phyloP scores from a whole-genome alignment of 2,797 vertebrate genomes.

The Hypotaenidia philippensis region DNA sequence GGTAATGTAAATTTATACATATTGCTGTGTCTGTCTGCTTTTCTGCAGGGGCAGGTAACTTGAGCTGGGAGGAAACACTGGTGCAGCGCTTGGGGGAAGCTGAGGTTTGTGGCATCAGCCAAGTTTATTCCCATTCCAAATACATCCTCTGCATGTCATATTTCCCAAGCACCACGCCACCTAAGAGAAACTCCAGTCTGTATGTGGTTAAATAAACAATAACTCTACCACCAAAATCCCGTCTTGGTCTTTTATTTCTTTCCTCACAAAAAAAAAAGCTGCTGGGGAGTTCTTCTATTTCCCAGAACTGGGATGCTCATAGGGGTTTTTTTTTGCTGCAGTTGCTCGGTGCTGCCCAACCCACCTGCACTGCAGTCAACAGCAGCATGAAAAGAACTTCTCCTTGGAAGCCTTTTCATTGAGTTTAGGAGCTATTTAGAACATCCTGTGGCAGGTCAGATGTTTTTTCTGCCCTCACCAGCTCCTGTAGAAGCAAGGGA shows the following conservation, averaged over 20 bases:
- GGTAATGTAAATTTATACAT: background rate
- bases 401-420: background rate
- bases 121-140: background rate
- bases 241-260: background rate
- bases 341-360: background rate
- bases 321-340: slow-evolving; percentile 8
- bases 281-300: background rate
- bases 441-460: background rate
- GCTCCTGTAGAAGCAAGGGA: background rate
- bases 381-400: background rate
- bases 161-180: background rate
- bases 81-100: background rate
- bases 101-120: background rate
- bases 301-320: background rate
- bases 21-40: background rate
- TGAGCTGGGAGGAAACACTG: background rate
- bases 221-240: background rate
- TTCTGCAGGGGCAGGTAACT: background rate
- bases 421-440: background rate
- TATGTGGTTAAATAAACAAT: background rate
- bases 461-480: background rate
- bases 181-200: background rate
- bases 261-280: background rate
- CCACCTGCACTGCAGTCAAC: slow-evolving; percentile 43
- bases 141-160: accelerated